Evolutionary conservation across 35 echinoderm and acorn worm genomes (phyloP), one percentile per base, ranked within the genome.

Genomic region (Stichopus chloronotus): DNA sequence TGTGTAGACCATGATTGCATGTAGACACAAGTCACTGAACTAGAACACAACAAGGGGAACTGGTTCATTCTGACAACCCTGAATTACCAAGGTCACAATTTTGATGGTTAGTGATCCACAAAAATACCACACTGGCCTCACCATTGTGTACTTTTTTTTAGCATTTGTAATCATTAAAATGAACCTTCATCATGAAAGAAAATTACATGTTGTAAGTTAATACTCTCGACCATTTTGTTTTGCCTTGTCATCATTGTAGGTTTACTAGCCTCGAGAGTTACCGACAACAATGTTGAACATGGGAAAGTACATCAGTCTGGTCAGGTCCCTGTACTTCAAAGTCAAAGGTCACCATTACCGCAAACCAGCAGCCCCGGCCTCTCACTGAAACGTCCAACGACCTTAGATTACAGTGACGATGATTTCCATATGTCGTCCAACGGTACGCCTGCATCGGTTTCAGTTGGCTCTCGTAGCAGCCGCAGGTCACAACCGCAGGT

Each of bases 351-450:
- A 9, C 82, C 82, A 6, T 16, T 58, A 85, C 55, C 23, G 19
- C 55, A 9, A 4, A 21, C 24, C 7, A 58, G 12, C 12, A 85
- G 82, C 57, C 82, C 54, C 10, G 19, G 20, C 52, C 57, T 23
- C 16, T 85, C 82, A 10, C 82, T 85, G 55, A 58, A 21, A 25
- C 87, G 87, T 5, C 87, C 87, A 89, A 89, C 87, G 30, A 89
- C 87, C 61, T 59, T 89, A 54, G 87, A 89, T 13, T 89, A 89
- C 87, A 89, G 87, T 53, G 87, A 89, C 25, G 65, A 89, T 71
- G 87, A 89, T 20, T 89, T 89, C 55, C 87, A 89, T 25, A 30
- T 59, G 6, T 19, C 71, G 19, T 89, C 87, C 5, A 89, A 53
- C 17, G 19, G 52, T 25, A 71, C 87, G 20, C 69, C 69, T 6